Conservation (phyloP, 92 coral and sea anemone species). For the Galaxea fascicularis region DNA sequence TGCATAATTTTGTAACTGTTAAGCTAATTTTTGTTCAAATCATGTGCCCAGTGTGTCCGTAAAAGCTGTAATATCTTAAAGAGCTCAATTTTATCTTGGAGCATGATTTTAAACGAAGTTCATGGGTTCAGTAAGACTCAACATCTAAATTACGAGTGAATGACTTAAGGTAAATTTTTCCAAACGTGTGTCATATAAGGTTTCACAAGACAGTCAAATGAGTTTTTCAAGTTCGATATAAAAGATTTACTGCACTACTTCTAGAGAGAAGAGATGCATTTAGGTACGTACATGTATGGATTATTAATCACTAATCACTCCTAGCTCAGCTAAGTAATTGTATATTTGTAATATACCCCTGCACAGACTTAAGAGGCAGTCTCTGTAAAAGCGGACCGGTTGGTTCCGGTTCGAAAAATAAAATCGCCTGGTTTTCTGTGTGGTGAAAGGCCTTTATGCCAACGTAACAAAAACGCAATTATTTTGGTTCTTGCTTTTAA, state of each 20-base stretch:
- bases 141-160: slow-evolving; percentile 2
- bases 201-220: background rate
- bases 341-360: slow-evolving; percentile 1
- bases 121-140: background rate
- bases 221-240: slow-evolving; percentile 4
- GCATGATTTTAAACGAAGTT: slow-evolving; percentile 9
- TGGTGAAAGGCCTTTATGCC: no score
- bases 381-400: no score
- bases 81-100: background rate
- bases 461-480: no score
- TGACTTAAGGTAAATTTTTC: background rate
- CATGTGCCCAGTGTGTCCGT: no score
- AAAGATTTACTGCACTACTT: slow-evolving; percentile 6
- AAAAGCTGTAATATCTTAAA: slow-evolving; percentile 6
- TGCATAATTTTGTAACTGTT: background rate
- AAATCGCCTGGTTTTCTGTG: no score
- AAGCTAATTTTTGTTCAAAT: background rate
- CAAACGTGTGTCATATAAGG: slow-evolving; percentile 6
- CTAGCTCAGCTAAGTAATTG: background rate
- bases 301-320: slow-evolving; percentile 12
- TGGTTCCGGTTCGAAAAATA: no score
- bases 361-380: no score
- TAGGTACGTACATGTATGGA: slow-evolving; percentile 8
- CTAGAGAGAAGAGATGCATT: background rate
- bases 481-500: no score